Evolutionary conservation across 2,888 invertebrate genomes (phyloP), one percentile per base, ranked within the genome.

Genomic region (Mesorhabditis belari): DNA sequence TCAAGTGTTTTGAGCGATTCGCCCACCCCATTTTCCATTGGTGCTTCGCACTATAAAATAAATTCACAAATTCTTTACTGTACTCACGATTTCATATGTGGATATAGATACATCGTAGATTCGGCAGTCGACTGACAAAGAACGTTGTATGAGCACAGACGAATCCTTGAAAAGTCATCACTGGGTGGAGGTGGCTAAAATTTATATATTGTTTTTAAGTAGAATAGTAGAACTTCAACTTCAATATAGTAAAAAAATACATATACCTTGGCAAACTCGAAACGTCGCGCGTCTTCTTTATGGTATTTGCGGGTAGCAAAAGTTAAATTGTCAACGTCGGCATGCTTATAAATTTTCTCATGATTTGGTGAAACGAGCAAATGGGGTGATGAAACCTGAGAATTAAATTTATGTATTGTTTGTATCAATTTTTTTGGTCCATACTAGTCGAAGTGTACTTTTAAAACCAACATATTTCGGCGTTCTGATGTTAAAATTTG

Each of bases 91-190:
- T n/a, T 44, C 23, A 66, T 23, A 60, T 71, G 71, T 2, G 55
- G 50, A 55, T 76, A 77, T 44, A 77, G 56, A 55, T 77, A 69
- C 5, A 1, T 23, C 0, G 74, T 75, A 5, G 54, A 49, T 0
- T 19, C 54, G 3, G 67, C 64, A 0, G 75, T 76, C 29, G 65
- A 60, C 60, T 75, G 73, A 44, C 76, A 76, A 9, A 76, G 60
- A 4, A 76, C 68, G 61, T 77, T 77, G 65, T 76, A 79, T 0
- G 67, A 62, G 52, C 71, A 74, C 5, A 76, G 51, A 17, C 44
- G 44, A 17, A 35, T 17, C 44, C 44, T 9, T n/a, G 12, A 9
- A 35, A 35, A 35, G 12, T 35, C 44, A 17, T 35, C n/a, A n/a
- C n/a, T n/a, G 27, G 52, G 12, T 19, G 51, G 51, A 9, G 51